Conservation (phyloP, 1,140 invertebrate species). For the Drosophila parvula region DNA sequence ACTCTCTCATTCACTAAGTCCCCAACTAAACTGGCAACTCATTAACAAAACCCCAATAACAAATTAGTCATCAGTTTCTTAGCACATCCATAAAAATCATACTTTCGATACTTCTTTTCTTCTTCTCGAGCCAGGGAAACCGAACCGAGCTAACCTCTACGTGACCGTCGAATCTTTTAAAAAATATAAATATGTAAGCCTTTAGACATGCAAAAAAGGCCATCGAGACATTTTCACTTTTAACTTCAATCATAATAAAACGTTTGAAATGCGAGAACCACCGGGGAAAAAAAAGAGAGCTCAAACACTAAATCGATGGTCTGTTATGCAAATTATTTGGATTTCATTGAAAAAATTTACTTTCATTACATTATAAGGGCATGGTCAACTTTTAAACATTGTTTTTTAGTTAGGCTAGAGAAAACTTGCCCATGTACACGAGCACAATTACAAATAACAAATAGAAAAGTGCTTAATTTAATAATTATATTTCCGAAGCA, state of each 20-base stretch:
- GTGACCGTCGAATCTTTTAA: slow-evolving; percentile 33
- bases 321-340: slow-evolving; percentile 67
- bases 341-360: slow-evolving; percentile 77
- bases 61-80: slow-evolving; percentile 51
- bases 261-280: slow-evolving; percentile 40
- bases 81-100: slow-evolving; percentile 40
- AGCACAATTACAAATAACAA: background rate
- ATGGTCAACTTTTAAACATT: slow-evolving; percentile 4
- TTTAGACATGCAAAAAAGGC: slow-evolving; percentile 77
- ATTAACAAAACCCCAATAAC: slow-evolving; percentile 36
- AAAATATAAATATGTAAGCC: slow-evolving; percentile 32
- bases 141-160: slow-evolving; percentile 27
- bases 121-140: slow-evolving; percentile 24
- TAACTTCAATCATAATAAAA: slow-evolving; percentile 39
- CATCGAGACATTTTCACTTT: slow-evolving; percentile 69
- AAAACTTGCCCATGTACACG: slow-evolving; percentile 26
- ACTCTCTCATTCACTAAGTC: slow-evolving; percentile 6
- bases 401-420: slow-evolving; percentile 44
- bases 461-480: slow-evolving; percentile 27
- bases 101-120: slow-evolving; percentile 57
- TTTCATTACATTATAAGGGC: slow-evolving; percentile 73
- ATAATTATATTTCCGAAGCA: background rate
- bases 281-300: slow-evolving; percentile 30
- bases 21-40: slow-evolving; percentile 24
- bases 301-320: slow-evolving; percentile 29